Evolutionary conservation across 2,888 invertebrate genomes (phyloP).

Genomic region (Sympetrum striolatum): DNA sequence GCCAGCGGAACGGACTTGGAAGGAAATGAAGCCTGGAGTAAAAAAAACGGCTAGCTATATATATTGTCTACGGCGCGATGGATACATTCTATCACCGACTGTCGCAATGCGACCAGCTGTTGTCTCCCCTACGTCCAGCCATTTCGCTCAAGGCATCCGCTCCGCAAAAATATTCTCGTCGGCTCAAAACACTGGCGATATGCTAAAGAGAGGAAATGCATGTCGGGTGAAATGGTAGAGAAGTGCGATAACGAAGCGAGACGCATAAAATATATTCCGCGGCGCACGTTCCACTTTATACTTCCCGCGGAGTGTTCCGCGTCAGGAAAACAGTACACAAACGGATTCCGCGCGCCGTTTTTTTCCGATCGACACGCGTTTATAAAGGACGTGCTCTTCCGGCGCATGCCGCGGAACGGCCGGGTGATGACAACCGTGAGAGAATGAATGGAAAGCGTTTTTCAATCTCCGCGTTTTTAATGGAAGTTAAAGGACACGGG

Average conservation of each 20-base stretch:
- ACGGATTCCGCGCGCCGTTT: background rate
- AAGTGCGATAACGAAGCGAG: background rate
- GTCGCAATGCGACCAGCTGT: background rate
- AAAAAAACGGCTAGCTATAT: background rate
- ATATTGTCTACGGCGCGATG: background rate
- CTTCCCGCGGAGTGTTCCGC: too few species aligned
- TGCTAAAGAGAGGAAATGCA: background rate
- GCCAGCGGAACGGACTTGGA: background rate
- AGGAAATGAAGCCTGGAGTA: background rate
- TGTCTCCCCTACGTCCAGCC: background rate
- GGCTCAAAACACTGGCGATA: background rate
- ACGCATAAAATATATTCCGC: background rate
- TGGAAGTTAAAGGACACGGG: background rate
- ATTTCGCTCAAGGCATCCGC: background rate
- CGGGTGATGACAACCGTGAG: background rate
- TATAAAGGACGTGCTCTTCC: background rate
- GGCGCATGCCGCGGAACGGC: background rate
- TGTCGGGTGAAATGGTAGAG: background rate
- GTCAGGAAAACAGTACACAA: background rate
- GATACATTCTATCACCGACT: background rate
- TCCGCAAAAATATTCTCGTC: background rate
- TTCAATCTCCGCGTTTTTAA: background rate
- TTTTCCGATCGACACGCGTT: background rate
- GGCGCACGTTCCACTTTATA: background rate
- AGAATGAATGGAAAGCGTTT: background rate